These are phyloP conservation scores for Paradisaea rubra DNA, from an alignment of 2,113 vertebrate genomes.

Conservation along the genomic window DNA sequence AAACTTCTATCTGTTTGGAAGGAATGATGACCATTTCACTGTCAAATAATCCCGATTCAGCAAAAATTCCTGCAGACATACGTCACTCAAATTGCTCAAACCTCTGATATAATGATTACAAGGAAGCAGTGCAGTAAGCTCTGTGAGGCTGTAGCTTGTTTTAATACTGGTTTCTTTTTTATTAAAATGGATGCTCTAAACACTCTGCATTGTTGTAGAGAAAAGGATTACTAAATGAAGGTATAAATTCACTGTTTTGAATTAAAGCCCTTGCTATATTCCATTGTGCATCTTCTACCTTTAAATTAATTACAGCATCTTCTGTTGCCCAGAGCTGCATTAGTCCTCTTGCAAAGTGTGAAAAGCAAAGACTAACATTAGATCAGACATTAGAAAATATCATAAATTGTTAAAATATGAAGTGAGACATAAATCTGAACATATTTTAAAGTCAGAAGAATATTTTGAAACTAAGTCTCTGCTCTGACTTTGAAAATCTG, in stretches of 20 bases:
- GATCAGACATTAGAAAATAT: neutral
- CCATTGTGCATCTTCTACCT: neutral
- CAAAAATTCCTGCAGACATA: constrained; percentile 10
- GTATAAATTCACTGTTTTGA: neutral
- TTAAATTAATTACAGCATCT: neutral
- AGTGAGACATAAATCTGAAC: neutral
- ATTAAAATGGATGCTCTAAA: neutral
- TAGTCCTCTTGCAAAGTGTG: neutral
- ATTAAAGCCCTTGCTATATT: neutral
- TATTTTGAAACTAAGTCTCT: neutral
- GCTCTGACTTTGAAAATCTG: neutral
- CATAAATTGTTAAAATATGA: neutral
- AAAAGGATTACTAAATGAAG: neutral
- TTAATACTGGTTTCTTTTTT: neutral
- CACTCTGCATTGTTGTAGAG: neutral
- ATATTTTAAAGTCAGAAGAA: neutral
- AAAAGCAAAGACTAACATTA: neutral
- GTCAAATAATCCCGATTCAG: neutral
- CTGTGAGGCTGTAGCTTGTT: neutral
- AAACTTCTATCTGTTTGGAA: constrained; percentile 16
- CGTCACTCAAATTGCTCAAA: neutral
- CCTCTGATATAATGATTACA: neutral
- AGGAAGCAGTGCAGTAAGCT: neutral
- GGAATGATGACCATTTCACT: neutral
- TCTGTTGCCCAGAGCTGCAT: neutral